Evolutionary conservation across 2,113 vertebrate genomes (phyloP).

Genomic region (Rafetus swinhoei): DNA sequence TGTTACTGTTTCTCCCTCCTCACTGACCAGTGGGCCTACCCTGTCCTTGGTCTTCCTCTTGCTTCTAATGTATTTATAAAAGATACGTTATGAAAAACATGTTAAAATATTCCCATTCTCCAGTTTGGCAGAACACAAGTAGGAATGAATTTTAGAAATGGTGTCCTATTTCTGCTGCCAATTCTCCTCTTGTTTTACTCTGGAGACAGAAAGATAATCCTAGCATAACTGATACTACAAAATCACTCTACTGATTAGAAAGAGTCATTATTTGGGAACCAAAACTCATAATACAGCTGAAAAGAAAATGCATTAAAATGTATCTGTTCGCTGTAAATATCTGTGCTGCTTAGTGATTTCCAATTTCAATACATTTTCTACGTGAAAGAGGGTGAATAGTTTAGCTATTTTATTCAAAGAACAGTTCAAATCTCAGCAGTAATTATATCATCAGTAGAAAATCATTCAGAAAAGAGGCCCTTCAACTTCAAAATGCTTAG

Average conservation of each 20-base stretch:
- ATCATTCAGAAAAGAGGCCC: conserved; percentile 1
- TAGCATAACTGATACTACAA: not conserved
- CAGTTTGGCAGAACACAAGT: not conserved
- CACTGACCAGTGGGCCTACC: no score
- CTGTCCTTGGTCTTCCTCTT: no score
- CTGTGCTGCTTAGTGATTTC: not conserved
- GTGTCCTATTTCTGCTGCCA: not conserved
- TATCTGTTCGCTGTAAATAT: not conserved
- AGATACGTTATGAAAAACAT: not conserved
- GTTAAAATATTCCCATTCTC: not conserved
- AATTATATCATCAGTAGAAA: conserved; percentile 14
- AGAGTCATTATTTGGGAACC: not conserved
- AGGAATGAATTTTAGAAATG: not conserved
- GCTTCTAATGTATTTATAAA: no score
- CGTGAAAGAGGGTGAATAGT: conserved; percentile 49
- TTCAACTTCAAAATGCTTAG: conserved; percentile 26
- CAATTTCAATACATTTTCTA: not conserved
- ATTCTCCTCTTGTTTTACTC: not conserved
- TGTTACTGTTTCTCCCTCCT: no score
- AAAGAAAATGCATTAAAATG: not conserved
- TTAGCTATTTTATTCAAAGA: not conserved
- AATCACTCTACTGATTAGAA: not conserved
- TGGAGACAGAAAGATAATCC: conserved; percentile 11
- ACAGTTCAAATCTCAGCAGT: conserved; percentile 16
- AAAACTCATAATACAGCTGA: not conserved